These are phyloP conservation scores for Coregonus clupeaformis DNA, from an alignment of 2,113 vertebrate species.

Conservation along the genomic window DNA sequence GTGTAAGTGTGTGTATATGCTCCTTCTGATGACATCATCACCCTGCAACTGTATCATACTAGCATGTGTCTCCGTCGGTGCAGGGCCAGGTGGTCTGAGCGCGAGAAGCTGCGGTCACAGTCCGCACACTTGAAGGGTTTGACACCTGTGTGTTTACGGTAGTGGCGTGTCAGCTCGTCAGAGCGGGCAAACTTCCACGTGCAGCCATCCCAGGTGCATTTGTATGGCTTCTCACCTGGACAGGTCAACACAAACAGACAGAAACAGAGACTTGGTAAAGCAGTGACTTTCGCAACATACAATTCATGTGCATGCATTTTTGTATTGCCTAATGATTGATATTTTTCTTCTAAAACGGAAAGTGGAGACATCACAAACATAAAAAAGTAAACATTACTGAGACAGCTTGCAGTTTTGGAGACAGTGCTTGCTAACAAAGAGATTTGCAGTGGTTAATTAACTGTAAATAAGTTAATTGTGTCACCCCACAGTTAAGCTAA, in stretches of 20 bases:
- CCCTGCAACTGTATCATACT: conserved; percentile 81
- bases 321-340: no score
- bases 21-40: conserved; percentile 20
- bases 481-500: no score
- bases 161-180: conserved; percentile 97
- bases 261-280: not conserved
- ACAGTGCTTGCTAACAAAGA: no score
- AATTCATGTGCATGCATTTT: no score
- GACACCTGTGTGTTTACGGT: conserved; percentile 98
- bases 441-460: no score
- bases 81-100: conserved; percentile 96
- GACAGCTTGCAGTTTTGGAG: no score
- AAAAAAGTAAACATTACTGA: no score
- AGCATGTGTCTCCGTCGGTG: conserved; percentile 98
- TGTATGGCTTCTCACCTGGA: conserved; percentile 98
- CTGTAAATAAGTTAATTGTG: no score
- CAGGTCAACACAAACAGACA: conserved; percentile 48
- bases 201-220: conserved; percentile 99
- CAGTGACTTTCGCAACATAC: no score
- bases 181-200: conserved; percentile 99
- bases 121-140: conserved; percentile 99
- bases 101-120: conserved; percentile 98
- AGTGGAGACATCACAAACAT: no score
- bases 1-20: conserved; percentile 1
- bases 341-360: no score